Conservation (phyloP, 2,797 vertebrate genomes). For the Oryzias dopingdopingensis region DNA sequence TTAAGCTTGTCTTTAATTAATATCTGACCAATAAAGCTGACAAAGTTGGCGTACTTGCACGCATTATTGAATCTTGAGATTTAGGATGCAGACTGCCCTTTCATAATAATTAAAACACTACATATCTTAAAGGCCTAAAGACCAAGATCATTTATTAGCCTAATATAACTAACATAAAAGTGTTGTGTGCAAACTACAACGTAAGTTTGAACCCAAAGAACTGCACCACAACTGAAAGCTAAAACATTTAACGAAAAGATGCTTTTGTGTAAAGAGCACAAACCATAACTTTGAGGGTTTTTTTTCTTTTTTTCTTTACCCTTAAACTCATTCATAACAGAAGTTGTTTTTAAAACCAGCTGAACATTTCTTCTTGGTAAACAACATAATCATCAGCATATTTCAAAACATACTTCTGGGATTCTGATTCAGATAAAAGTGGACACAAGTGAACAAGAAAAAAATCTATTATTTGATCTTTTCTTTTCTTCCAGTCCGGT, state of each 20-base stretch:
- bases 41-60: constrained; percentile 21
- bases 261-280: constrained; percentile 7
- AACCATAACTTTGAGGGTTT: constrained; percentile 1
- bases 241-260: constrained; percentile 5
- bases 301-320: constrained; percentile 9
- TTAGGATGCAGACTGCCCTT: constrained; percentile 10
- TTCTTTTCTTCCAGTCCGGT: too few species aligned
- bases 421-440: too few species aligned
- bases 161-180: constrained; percentile 14
- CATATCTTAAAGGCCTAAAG: constrained; percentile 4
- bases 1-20: constrained; percentile 33
- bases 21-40: constrained; percentile 13
- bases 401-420: too few species aligned
- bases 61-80: constrained; percentile 24
- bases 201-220: neutral
- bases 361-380: too few species aligned
- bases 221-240: neutral
- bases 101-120: constrained; percentile 37
- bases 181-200: neutral
- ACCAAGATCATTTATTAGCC: constrained; percentile 18
- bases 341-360: too few species aligned
- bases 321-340: neutral
- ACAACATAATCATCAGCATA: too few species aligned
- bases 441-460: too few species aligned
- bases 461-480: too few species aligned